phyloP scores from a whole-genome alignment of 1,140 invertebrate species.

The Gonioctena quinquepunctata region DNA sequence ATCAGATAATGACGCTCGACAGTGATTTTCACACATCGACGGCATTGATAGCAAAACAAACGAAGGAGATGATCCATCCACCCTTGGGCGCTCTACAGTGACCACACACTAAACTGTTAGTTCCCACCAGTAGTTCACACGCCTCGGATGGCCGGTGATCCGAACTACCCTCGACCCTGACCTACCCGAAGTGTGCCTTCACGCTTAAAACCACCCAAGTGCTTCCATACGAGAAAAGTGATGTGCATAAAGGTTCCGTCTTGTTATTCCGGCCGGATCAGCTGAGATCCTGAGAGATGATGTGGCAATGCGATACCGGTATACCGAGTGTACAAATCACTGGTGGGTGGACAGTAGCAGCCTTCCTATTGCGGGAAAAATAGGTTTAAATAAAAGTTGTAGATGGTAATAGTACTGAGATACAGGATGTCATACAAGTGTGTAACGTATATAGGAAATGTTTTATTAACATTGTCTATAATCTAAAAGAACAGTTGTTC shows the following conservation, averaged over 20 bases:
- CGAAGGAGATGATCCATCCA: slow-evolving; percentile 18
- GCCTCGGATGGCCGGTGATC: slow-evolving; percentile 52
- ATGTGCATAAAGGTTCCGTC: not conserved
- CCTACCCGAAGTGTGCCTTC: slow-evolving; percentile 40
- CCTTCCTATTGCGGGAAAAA: too few species aligned
- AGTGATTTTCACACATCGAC: slow-evolving; percentile 14
- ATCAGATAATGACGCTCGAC: slow-evolving; percentile 10
- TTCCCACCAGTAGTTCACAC: slow-evolving; percentile 40
- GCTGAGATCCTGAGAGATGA: too few species aligned
- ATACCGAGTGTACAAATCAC: not conserved
- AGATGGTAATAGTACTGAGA: too few species aligned
- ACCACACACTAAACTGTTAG: slow-evolving; percentile 51
- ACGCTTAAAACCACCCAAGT: slow-evolving; percentile 35
- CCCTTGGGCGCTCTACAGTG: slow-evolving; percentile 50
- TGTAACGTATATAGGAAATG: too few species aligned
- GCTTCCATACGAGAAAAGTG: slow-evolving; percentile 13
- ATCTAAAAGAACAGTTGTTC: too few species aligned
- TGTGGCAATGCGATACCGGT: too few species aligned
- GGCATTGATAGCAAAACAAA: not conserved
- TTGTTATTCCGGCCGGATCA: too few species aligned
- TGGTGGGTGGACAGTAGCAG: not conserved
- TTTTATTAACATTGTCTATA: too few species aligned
- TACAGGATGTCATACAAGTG: too few species aligned
- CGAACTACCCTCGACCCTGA: slow-evolving; percentile 55
- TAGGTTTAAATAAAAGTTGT: too few species aligned